A percentile compares a stretch with the other conserved stretches of the same genome.
Evolutionary conservation across 2,113 vertebrate species (phyloP).

Genomic region (Polyodon spathula): DNA sequence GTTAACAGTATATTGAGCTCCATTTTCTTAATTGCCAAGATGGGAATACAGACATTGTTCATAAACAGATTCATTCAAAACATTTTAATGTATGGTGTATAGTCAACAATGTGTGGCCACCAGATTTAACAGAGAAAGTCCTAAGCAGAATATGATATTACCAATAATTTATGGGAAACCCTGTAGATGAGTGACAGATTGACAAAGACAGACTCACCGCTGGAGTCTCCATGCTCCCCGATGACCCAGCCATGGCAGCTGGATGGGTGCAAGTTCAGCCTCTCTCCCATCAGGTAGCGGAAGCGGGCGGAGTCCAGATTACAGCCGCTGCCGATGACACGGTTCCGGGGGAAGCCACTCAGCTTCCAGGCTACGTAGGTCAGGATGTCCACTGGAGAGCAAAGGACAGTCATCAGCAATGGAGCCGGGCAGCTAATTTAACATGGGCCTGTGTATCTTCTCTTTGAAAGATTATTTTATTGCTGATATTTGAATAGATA

Average conservation of each 20-base stretch:
- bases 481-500: no score
- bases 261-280: conserved; percentile 73
- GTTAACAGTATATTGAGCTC: no score
- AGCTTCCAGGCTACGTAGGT: conserved; percentile 98
- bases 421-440: no score
- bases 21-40: no score
- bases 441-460: neutral
- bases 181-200: neutral
- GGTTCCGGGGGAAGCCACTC: conserved; percentile 89
- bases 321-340: conserved; percentile 89
- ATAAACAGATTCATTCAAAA: no score
- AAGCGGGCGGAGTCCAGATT: conserved; percentile 95
- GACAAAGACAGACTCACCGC: conserved; percentile 63
- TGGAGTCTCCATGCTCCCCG: conserved; percentile 91
- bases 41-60: no score
- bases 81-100: no score
- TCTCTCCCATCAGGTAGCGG: conserved; percentile 89
- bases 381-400: conserved; percentile 78
- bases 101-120: no score
- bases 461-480: neutral
- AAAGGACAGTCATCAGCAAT: neutral
- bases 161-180: no score
- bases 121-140: no score
- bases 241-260: conserved; percentile 94
- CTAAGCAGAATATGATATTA: no score